Evolutionary conservation across 2,888 invertebrate species (phyloP), one percentile per base, ranked within the genome.

Genomic region (Psococerastis gibbosa): DNA sequence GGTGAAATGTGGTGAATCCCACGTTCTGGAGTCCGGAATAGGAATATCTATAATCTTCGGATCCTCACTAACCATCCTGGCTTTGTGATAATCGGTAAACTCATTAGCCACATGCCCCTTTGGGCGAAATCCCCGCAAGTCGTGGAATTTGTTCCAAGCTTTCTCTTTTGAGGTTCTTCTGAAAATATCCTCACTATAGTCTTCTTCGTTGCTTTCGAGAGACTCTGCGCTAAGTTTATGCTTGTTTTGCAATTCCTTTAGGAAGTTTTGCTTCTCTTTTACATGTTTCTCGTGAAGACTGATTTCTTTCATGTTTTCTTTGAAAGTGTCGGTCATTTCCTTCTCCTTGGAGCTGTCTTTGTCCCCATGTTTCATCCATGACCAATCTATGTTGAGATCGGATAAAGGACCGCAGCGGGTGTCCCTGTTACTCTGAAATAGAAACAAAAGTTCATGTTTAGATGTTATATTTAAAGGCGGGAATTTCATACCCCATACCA

Each of bases 351-450:
- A 18, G n/a, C 20, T 38, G 18, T 38, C 17, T n/a, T 20, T 20
- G 3, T 5, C 31, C 18, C 17, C 20, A 22, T 32, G 34, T 13
- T 27, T 44, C 43, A 66, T 56, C 58, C 69, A 66, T 55, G 71
- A 57, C 73, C 72, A 70, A 58, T 71, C 70, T 51, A 77, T 67
- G 53, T 70, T 68, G 50, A 79, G 64, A 53, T 76, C 73, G 50
- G 71, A 68, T 34, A 78, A 64, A 2, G 77, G 71, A 32, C 76
- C 78, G 61, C 83, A 83, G 51, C 75, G 65, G 33, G 82, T 78
- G 61, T 83, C 79, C 48, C 74, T 68, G 63, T 82, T 77, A 47
- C 75, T 62, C 54, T 78, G 77, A 62, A 82, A 83, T n/a, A n/a
- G n/a, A n/a, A n/a, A n/a, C n/a, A n/a, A n/a, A n/a, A n/a, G n/a